Percentiles rank a stretch among this genome's conserved stretches.
Evolutionary conservation across 2,888 invertebrate genomes (phyloP).

Genomic region (Abscondita cerata): DNA sequence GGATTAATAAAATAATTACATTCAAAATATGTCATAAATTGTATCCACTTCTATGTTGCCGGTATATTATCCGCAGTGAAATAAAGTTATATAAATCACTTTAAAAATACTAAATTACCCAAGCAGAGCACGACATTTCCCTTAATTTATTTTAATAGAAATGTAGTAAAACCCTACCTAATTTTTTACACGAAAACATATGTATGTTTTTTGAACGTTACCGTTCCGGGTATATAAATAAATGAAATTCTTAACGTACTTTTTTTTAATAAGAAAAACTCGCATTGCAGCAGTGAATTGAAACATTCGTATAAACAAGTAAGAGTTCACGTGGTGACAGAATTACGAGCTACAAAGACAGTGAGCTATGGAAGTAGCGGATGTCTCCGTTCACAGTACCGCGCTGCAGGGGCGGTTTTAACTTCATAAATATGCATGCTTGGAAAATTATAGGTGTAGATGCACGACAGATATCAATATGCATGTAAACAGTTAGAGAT

Average conservation of each 20-base stretch:
- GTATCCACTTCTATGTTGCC: slow-evolving; percentile 18
- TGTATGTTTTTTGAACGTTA: slow-evolving; percentile 43
- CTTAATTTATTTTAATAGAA: slow-evolving; percentile 21
- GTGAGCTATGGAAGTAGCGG: slow-evolving; percentile 53
- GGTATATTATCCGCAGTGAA: slow-evolving; percentile 6
- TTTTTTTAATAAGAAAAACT: slow-evolving; percentile 46
- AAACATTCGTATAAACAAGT: slow-evolving; percentile 57
- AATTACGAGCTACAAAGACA: slow-evolving; percentile 56
- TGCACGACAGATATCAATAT: slow-evolving; percentile 60
- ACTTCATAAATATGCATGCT: slow-evolving; percentile 58
- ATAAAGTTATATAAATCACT: slow-evolving; percentile 20
- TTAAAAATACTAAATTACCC: slow-evolving; percentile 23
- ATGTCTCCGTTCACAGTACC: slow-evolving; percentile 50
- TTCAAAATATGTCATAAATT: slow-evolving; percentile 36
- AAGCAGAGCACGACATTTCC: slow-evolving; percentile 5
- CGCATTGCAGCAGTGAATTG: slow-evolving; percentile 52
- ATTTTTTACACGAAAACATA: slow-evolving; percentile 38
- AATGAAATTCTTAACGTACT: slow-evolving; percentile 45
- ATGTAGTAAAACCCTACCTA: slow-evolving; percentile 37
- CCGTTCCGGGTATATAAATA: slow-evolving; percentile 44
- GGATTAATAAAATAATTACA: slow-evolving; percentile 36
- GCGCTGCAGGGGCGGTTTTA: slow-evolving; percentile 44
- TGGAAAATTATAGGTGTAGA: slow-evolving; percentile 58
- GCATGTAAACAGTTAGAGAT: slow-evolving; percentile 60
- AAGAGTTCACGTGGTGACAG: slow-evolving; percentile 56